Percentiles rank a stretch among this genome's conserved stretches.
Evolutionary conservation across 2,113 vertebrate species (phyloP).

Genomic region (Vimba vimba): DNA sequence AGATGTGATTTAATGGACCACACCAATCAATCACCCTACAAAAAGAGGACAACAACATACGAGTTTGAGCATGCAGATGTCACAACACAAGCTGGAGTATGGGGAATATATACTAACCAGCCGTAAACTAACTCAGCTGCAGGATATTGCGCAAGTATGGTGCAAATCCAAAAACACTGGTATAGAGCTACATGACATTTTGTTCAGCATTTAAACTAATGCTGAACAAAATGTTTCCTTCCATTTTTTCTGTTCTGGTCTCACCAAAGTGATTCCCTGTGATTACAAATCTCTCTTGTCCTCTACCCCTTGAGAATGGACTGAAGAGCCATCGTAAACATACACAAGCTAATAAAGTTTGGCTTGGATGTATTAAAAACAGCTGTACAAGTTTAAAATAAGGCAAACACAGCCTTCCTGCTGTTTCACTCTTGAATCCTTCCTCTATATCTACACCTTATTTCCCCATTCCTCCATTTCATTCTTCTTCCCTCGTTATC

Average conservation of each 20-base stretch:
- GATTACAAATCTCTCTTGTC: neutral
- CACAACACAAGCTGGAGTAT: neutral
- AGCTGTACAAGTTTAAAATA: neutral
- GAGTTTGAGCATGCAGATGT: constrained; percentile 23
- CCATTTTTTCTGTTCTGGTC: constrained; percentile 8
- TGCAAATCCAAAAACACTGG: neutral
- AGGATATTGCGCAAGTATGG: constrained; percentile 13
- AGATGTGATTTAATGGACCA: constrained; percentile 25
- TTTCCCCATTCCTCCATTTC: neutral
- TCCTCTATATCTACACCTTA: constrained; percentile 11
- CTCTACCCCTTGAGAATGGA: neutral
- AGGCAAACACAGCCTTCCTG: neutral
- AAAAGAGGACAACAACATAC: constrained; percentile 27
- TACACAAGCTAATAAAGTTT: neutral
- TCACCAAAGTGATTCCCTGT: neutral
- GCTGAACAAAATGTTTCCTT: neutral
- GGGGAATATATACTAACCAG: neutral
- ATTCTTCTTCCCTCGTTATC: neutral
- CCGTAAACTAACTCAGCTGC: neutral
- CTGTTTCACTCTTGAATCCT: neutral
- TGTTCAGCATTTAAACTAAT: neutral
- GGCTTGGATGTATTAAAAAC: neutral
- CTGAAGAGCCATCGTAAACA: neutral
- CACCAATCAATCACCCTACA: constrained; percentile 20
- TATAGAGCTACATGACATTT: neutral